Evolutionary conservation across 2,113 vertebrate species (phyloP).

Genomic region (Sprattus sprattus): DNA sequence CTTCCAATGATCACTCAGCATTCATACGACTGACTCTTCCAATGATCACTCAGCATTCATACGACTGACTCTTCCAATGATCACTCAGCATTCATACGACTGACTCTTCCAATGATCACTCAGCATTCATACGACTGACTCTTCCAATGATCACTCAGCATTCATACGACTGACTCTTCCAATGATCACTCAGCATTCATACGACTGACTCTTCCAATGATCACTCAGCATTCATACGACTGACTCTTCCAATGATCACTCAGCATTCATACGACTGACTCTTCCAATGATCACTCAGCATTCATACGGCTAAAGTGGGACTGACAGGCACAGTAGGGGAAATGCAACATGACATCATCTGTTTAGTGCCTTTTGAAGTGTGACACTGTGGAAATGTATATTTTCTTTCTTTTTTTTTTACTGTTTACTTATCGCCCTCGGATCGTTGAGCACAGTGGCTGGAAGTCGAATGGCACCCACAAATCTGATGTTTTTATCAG

Average conservation of each 20-base stretch:
- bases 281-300: background rate
- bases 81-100: too few relatives aligned
- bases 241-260: too few relatives aligned
- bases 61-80: background rate
- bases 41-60: background rate
- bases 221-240: too few relatives aligned
- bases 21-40: background rate
- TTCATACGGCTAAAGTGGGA: background rate
- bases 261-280: too few relatives aligned
- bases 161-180: too few relatives aligned
- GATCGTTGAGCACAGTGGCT: background rate
- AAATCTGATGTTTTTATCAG: background rate
- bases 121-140: too few relatives aligned
- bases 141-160: too few relatives aligned
- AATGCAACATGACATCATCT: background rate
- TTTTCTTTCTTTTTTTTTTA: background rate
- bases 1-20: too few relatives aligned
- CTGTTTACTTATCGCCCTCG: conserved; percentile 34
- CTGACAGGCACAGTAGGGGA: background rate
- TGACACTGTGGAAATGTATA: background rate
- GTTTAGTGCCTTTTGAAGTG: background rate
- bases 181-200: too few relatives aligned
- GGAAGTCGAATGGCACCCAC: background rate
- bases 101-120: background rate
- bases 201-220: too few relatives aligned